Base-by-base conservation (phyloP, 2,888 invertebrate genomes). In the Machimus rusticus region DNA sequence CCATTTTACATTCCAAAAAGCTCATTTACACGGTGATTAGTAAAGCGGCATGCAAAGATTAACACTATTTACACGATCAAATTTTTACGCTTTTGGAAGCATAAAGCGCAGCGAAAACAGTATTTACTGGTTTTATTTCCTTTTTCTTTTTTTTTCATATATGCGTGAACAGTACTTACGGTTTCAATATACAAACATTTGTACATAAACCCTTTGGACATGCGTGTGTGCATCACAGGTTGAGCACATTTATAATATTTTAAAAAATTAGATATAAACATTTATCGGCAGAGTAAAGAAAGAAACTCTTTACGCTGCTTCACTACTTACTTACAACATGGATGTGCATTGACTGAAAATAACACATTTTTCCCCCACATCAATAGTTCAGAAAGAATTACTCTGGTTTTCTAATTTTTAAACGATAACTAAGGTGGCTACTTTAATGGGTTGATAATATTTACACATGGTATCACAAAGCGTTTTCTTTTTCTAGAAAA, bases 331-430 rank as follows among this genome's bases (percentile, higher is more conserved):
- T 66, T 79, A 79, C 46, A 23, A 51, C 79, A 31, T n/a, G 28
- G 34, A 46, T 43, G 79, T 79, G 79, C 79, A 79, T 23, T 51
- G 79, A 79, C 51, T 51, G 76, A 79, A 39, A 51, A 79, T n/a
- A 79, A 79, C 79, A 79, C 43, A 39, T 43, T 78, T 37, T 78
- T 19, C 43, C 39, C 78, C 66, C 19, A 66, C 66, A 66, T 66
- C 51, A 51, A 51, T 51, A 51, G 51, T 16, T 51, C 23, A 66
- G 66, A 66, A 12, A 66, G 66, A 66, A 66, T 23, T 66, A 66
- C 12, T 23, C 19, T 23, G 12, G 2, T 66, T 66, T 23, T 66
- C 28, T 66, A 66, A 16, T 66, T 66, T 19, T 28, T 66, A 23
- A 66, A 66, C 66, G 12, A 66, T 9, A 19, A 66, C 9, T 9